A percentile compares a stretch with the other conserved stretches of the same genome.
phyloP scores from a whole-genome alignment of 2,113 vertebrate genomes.

The Argyrosomus japonicus region DNA sequence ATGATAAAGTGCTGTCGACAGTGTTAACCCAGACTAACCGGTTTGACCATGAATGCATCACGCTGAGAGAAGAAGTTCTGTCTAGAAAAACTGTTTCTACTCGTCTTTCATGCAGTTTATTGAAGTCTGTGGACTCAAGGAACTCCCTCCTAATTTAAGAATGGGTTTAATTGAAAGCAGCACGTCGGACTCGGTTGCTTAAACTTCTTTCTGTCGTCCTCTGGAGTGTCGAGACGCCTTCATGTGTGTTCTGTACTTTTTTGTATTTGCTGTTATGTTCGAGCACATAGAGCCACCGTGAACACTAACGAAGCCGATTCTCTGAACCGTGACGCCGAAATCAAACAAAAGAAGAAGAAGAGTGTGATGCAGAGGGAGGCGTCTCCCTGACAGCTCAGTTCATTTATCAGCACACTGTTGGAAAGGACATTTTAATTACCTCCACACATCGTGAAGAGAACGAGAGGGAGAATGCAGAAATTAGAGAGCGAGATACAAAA shows the following conservation, averaged over 20 bases:
- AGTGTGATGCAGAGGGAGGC: constrained; percentile 34
- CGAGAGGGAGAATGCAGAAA: rapidly evolving
- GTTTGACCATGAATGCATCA: too few species aligned
- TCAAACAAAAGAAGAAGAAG: background rate
- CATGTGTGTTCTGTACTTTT: constrained; percentile 21
- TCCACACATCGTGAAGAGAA: background rate
- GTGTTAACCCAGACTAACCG: too few species aligned
- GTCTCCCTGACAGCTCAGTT: constrained; percentile 41
- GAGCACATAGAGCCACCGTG: background rate
- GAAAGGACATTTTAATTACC: constrained; percentile 62
- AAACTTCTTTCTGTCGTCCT: background rate
- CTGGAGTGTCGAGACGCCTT: constrained; percentile 27
- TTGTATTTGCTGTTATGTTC: background rate
- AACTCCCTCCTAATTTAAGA: constrained; percentile 21
- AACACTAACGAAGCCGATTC: constrained; percentile 47
- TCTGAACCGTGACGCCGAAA: background rate
- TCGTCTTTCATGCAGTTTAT: background rate
- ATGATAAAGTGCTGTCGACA: too few species aligned
- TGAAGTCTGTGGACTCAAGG: constrained; percentile 18
- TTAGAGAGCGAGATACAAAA: background rate
- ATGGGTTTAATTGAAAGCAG: constrained; percentile 45
- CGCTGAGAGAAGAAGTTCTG: background rate
- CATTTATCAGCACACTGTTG: constrained; percentile 31
- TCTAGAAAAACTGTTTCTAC: background rate
- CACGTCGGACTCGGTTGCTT: constrained; percentile 4